These are phyloP conservation scores for Caenorhabditis sp. DNA, from an alignment of 2,888 invertebrate genomes.

Conservation along the genomic window DNA sequence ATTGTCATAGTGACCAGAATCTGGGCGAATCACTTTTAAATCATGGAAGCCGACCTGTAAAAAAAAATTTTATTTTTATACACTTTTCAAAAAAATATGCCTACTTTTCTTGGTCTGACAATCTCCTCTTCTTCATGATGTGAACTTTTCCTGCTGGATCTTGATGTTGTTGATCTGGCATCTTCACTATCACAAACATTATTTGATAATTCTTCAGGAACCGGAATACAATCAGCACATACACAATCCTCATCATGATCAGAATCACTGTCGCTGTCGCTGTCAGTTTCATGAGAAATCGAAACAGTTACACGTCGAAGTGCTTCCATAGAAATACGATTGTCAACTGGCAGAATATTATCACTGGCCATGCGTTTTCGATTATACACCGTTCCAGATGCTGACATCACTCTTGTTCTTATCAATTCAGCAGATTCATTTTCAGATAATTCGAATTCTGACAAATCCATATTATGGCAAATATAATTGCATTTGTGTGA, in stretches of 20 bases:
- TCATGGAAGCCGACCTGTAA: conserved; percentile 17
- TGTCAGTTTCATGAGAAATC: conserved; percentile 7
- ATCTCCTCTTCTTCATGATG: neutral
- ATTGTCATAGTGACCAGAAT: conserved; percentile 8
- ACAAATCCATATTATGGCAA: conserved; percentile 74
- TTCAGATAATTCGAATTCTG: conserved; percentile 74
- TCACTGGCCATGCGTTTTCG: neutral
- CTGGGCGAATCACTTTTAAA: conserved; percentile 11
- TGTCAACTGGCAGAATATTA: neutral
- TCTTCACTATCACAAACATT: conserved; percentile 16
- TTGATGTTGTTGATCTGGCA: neutral
- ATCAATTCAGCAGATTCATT: conserved; percentile 10
- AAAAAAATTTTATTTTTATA: neutral
- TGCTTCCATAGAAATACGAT: conserved; percentile 38
- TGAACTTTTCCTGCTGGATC: neutral
- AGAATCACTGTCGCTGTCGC: neutral
- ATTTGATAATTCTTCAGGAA: conserved; percentile 5
- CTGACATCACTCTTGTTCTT: conserved; percentile 37
- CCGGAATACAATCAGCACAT: conserved; percentile 35
- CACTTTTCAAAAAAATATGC: neutral
- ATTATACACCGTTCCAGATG: conserved; percentile 12
- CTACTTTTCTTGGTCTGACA: conserved; percentile 7
- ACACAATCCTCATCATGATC: conserved; percentile 22
- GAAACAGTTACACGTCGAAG: conserved; percentile 45
- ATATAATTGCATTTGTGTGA: conserved; percentile 76